Percentiles rank a stretch among this genome's conserved stretches.
Evolutionary conservation across 2,888 invertebrate species (phyloP).

Genomic region (Drosophila birchii): DNA sequence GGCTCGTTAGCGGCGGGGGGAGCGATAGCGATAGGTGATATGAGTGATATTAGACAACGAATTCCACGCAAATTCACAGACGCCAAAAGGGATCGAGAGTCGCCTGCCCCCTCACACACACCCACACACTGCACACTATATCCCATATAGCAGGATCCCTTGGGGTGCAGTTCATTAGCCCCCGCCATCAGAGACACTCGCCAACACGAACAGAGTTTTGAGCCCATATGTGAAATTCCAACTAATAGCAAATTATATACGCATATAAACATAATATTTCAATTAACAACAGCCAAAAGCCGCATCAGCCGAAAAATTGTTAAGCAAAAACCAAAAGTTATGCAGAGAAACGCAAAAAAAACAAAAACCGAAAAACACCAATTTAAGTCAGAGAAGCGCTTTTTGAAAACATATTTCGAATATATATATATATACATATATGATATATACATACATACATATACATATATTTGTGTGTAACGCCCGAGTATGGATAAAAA

Average conservation of each 20-base stretch:
- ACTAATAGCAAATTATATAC: constrained; percentile 46
- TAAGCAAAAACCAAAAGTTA: constrained; percentile 8
- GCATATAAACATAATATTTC: constrained; percentile 33
- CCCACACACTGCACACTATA: constrained; percentile 11
- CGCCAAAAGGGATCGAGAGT: constrained; percentile 46
- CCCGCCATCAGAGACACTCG: constrained; percentile 3
- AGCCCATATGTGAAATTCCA: constrained; percentile 53
- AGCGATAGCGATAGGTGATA: constrained; percentile 37
- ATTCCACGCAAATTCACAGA: constrained; percentile 52
- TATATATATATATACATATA: constrained; percentile 21
- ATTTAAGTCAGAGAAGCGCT: constrained; percentile 62
- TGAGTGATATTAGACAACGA: constrained; percentile 50
- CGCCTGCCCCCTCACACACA: constrained; percentile 14
- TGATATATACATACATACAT: too few species aligned
- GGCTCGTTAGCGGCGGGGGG: constrained; percentile 92
- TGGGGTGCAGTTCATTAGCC: constrained; percentile 13
- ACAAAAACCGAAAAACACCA: constrained; percentile 60
- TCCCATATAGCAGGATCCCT: constrained; percentile 2
- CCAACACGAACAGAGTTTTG: constrained; percentile 16
- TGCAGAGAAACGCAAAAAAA: constrained; percentile 1
- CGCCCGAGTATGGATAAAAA: constrained; percentile 18
- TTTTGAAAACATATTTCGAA: constrained; percentile 45
- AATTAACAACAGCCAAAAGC: constrained; percentile 40
- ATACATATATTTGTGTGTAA: constrained; percentile 24
- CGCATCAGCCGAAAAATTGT: constrained; percentile 19